Evolutionary conservation across 2,113 vertebrate genomes (phyloP).

Genomic region (Tyrannus savana): DNA sequence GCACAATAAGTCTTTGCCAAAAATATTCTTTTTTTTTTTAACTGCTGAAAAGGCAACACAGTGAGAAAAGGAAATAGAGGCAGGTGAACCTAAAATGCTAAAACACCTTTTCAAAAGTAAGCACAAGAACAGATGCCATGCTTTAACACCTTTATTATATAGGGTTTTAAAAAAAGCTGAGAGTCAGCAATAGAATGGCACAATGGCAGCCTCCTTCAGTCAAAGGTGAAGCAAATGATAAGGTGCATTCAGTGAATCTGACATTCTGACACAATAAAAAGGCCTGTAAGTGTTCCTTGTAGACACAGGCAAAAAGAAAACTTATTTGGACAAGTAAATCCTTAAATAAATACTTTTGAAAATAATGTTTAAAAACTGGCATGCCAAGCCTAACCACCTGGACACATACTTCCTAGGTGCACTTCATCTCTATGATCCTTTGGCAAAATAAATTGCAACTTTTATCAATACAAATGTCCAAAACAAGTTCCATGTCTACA

Average conservation of each 20-base stretch:
- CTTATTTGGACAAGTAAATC: neutral
- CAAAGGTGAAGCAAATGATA: neutral
- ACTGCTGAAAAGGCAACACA: neutral
- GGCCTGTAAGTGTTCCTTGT: rapidly evolving
- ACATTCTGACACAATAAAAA: neutral
- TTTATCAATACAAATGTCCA: neutral
- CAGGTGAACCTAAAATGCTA: neutral
- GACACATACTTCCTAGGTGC: neutral
- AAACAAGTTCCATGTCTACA: neutral
- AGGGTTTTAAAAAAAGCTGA: neutral
- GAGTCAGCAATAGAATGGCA: neutral
- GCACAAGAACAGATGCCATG: neutral
- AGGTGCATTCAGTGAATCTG: neutral
- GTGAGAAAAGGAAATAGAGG: neutral
- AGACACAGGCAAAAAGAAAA: neutral
- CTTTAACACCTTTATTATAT: neutral
- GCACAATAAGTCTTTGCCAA: neutral
- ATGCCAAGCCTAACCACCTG: neutral
- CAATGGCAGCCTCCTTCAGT: neutral
- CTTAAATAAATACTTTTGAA: neutral
- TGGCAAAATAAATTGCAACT: neutral
- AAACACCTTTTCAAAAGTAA: neutral
- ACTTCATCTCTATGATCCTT: neutral
- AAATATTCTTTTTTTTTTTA: neutral
- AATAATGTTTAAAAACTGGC: neutral